Base-by-base conservation (phyloP, 2,888 invertebrate species). In the Dusona sp. region DNA sequence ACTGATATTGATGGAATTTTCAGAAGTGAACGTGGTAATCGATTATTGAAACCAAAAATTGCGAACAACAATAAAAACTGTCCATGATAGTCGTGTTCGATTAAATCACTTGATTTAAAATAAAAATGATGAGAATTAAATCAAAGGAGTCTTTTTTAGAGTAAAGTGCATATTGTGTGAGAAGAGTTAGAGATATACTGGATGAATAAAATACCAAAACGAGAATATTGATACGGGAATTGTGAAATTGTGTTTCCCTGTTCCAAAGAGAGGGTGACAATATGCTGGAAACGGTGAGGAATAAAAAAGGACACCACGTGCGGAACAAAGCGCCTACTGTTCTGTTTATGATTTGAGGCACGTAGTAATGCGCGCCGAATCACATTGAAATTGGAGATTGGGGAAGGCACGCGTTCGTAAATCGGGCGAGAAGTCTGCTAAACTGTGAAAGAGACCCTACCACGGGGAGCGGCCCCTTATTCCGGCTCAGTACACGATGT, bases 291-390 rank as follows among this genome's bases (percentile, higher is more conserved):
- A 57, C 19, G 33, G 74, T 16, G 48, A 61, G 72, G 74, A 85
- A 79, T 75, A 88, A 89, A 90, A 91, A 89, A 91, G 90, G 90
- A 89, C 88, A 87, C 88, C 89, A 88, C 92, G 91, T 92, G 91
- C 90, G 87, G 90, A 91, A 91, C 91, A 91, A 51, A 61, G n/a
- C 51, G 36, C 51, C 45, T 38, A 29, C 64, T 51, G 90, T 90
- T 90, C 90, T 93, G 92, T 92, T 93, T 93, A 91, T 93, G 91
- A 93, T 93, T 93, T 92, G 91, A 90, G 89, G 92, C 93, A 93
- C 93, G 93, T 93, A 93, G 57, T 42, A 45, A 70, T 57, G 92
- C 90, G 79, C 79, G 64, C 74, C 90, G 92, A 92, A 92, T 91
- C 92, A 92, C 92, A 92, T 93, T 93, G 93, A 93, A 93, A 93